Conservation (phyloP, 2,888 invertebrate species). For the Rhogogaster chlorosoma region DNA sequence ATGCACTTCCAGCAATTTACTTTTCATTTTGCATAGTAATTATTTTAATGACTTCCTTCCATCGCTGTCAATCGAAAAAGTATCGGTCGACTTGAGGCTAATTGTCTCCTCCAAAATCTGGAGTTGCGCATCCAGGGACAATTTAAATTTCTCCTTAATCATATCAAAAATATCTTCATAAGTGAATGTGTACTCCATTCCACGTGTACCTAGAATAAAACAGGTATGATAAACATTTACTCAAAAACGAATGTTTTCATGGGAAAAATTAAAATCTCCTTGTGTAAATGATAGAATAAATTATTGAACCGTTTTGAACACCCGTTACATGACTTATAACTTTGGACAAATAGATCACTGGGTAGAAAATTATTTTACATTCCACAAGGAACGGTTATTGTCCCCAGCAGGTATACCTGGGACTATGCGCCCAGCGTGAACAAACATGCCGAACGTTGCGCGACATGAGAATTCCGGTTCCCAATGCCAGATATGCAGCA, state of each 20-base stretch:
- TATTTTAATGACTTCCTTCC: conserved; percentile 19
- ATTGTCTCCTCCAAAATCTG: conserved; percentile 48
- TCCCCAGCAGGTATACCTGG: conserved; percentile 18
- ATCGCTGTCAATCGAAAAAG: conserved; percentile 25
- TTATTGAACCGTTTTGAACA: conserved; percentile 36
- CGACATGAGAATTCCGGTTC: conserved; percentile 28
- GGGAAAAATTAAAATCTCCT: conserved; percentile 14
- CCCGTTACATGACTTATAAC: conserved; percentile 15
- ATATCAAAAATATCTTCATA: conserved; percentile 47
- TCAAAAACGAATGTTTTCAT: conserved; percentile 34
- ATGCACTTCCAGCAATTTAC: conserved; percentile 16
- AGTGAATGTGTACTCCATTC: conserved; percentile 49
- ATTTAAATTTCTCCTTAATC: conserved; percentile 41
- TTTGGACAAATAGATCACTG: conserved; percentile 27
- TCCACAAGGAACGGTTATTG: not conserved
- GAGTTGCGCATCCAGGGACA: conserved; percentile 45
- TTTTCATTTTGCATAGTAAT: conserved; percentile 12
- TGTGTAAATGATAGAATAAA: conserved; percentile 25
- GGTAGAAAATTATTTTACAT: conserved; percentile 27
- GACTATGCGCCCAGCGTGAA: conserved; percentile 32
- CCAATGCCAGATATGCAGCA: conserved; percentile 36
- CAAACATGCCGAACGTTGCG: conserved; percentile 29
- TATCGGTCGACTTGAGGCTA: not conserved
- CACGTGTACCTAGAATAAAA: conserved; percentile 47
- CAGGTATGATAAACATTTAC: conserved; percentile 48